Conservation (phyloP, 2,113 vertebrate species). For the Gobius niger region DNA sequence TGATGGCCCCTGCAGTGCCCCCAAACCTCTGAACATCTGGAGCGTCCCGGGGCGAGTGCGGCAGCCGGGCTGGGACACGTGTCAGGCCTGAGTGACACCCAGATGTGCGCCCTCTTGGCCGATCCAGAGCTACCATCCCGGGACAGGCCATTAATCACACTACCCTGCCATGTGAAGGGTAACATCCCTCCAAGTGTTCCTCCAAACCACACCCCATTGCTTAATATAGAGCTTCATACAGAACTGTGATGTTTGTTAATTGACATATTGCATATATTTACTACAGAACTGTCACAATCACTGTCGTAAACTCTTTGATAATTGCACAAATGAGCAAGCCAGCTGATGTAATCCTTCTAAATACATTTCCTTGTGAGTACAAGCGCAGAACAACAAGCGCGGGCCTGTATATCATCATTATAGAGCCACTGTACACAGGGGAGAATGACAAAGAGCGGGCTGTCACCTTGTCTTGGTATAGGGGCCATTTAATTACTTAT, state of each 20-base stretch:
- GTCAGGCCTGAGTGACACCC: constrained; percentile 70
- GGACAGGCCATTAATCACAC: constrained; percentile 70
- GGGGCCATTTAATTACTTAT: constrained; percentile 98
- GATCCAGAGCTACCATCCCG: constrained; percentile 40
- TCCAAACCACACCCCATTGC: constrained; percentile 11
- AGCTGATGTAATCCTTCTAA: constrained; percentile 39
- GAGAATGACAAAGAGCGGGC: constrained; percentile 84
- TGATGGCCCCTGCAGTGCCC: constrained; percentile 14
- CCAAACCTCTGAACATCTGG: constrained; percentile 75
- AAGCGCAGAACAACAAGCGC: constrained; percentile 43
- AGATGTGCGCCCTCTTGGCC: constrained; percentile 64
- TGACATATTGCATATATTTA: constrained; percentile 30
- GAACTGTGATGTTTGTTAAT: constrained; percentile 43
- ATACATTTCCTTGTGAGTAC: constrained; percentile 44
- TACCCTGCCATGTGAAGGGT: constrained; percentile 47
- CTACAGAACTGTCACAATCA: constrained; percentile 34
- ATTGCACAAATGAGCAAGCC: constrained; percentile 57
- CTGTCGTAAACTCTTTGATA: constrained; percentile 42
- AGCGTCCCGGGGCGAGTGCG: constrained; percentile 55
- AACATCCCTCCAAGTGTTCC: constrained; percentile 50
- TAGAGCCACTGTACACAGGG: constrained; percentile 77
- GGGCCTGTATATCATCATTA: constrained; percentile 82
- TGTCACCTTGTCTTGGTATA: constrained; percentile 93
- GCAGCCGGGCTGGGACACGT: constrained; percentile 63
- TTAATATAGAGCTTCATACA: constrained; percentile 40